Evolutionary conservation across 2,888 invertebrate genomes (phyloP).

Genomic region (Nasonovia ribisnigri): DNA sequence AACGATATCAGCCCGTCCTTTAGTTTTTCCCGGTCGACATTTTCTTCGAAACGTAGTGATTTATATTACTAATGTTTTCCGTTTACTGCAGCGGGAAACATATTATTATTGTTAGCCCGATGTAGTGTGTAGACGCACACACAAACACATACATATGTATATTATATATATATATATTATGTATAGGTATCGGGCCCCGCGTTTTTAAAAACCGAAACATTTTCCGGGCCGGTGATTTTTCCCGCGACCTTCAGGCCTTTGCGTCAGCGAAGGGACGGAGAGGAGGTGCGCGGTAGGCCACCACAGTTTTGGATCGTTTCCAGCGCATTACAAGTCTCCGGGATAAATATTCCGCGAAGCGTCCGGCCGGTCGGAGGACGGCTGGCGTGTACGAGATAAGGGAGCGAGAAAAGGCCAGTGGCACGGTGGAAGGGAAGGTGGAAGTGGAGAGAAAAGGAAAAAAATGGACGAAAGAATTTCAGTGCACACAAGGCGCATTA

Average conservation of each 20-base stretch:
- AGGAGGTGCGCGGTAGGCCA: neutral
- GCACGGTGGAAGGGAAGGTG: neutral
- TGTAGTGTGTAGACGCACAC: neutral
- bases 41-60: neutral
- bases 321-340: conserved; percentile 37
- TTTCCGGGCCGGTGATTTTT: conserved; percentile 41
- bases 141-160: neutral
- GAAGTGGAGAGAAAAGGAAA: neutral
- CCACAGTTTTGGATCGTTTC: conserved; percentile 31
- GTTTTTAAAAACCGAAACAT: conserved; percentile 43
- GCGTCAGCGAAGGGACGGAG: neutral
- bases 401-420: neutral
- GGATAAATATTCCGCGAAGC: conserved; percentile 48
- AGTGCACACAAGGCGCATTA: neutral
- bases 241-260: neutral
- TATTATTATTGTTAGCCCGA: neutral
- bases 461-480: conserved; percentile 32
- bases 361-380: neutral
- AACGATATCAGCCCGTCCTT: neutral
- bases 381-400: conserved; percentile 53
- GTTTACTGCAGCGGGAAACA: neutral
- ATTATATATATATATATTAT: neutral
- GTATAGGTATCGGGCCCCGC: neutral
- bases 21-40: neutral
- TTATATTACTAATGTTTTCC: neutral